Evolutionary conservation across 2,113 vertebrate genomes (phyloP), one percentile per base, ranked within the genome.

Genomic region (Barbus barbus): DNA sequence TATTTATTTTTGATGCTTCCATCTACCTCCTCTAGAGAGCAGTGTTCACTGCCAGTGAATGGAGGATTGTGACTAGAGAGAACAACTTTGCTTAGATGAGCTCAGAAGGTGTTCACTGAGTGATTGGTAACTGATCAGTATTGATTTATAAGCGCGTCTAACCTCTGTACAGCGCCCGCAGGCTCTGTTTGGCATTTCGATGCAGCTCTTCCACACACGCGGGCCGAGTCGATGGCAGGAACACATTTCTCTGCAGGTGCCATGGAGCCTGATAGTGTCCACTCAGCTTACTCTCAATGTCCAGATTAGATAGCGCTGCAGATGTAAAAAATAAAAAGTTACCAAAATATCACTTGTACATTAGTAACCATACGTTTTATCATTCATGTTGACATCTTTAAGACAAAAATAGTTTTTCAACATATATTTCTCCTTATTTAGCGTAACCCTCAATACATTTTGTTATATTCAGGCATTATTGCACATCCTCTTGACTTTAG

Each of bases 271-370:
- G 94, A 90, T 96, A 98, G 71, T 98, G 95, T 9, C 93, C 90
- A 0, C 93, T 96, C 92, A 98, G 93, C 92, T 99, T 99, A 89
- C 97, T 98, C 92, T 99, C 98, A 77, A 93, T 91, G 79, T 99
- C 98, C 95, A 99, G 93, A 90, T 96, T 96, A 33, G 98, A 99
- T 84, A 98, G 96, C 18, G 98, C 98, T 99, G 94, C 38, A 71
- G 44, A 73, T 9, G n/a, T n/a, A n/a, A n/a, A n/a, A n/a, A n/a
- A n/a, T n/a, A n/a, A 63, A 24, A 63, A 16, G n/a, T n/a, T 44
- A 44, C 41, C 3, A 1, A 65, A 0, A 31, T 1, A 31, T 31
- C 2, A 65, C 18, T 18, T 28, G 16, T 8, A 31, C 6, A 65
- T 63, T 14, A 28, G 61, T 3, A 3, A 6, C 6, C 13, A 65